Conservation (phyloP, 2,797 vertebrate species). For the Triplophysa bombifrons region DNA sequence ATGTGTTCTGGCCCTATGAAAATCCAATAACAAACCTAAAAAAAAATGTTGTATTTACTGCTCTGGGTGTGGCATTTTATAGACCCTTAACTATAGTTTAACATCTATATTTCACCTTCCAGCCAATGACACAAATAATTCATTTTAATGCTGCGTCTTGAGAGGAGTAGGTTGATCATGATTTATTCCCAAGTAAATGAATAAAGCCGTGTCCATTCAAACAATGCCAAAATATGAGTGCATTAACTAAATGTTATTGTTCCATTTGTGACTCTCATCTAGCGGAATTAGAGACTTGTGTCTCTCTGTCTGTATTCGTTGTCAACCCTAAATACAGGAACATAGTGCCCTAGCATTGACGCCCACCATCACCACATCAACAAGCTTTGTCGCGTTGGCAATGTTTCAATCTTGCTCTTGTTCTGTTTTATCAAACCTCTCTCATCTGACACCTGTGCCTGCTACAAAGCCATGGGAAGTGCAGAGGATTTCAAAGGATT, state of each 20-base stretch:
- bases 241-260: not conserved
- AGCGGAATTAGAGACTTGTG: not conserved
- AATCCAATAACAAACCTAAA: not conserved
- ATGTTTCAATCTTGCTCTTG: conserved; percentile 36
- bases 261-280: not conserved
- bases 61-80: not conserved
- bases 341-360: not conserved
- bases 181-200: not conserved
- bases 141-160: not conserved
- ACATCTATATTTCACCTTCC: not conserved
- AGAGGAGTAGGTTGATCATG: not conserved
- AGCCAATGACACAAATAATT: not conserved
- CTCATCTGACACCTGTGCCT: conserved; percentile 52
- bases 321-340: not conserved
- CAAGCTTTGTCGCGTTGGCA: conserved; percentile 35
- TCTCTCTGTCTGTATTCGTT: not conserved
- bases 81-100: not conserved
- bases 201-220: not conserved
- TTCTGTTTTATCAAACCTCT: conserved; percentile 27
- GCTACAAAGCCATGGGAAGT: conserved; percentile 37
- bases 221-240: not conserved
- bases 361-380: not conserved
- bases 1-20: not conserved
- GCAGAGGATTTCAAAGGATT: conserved; percentile 50
- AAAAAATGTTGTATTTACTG: not conserved